phyloP scores from a whole-genome alignment of 2,888 invertebrate species.

The Temnothorax rugatulus region DNA sequence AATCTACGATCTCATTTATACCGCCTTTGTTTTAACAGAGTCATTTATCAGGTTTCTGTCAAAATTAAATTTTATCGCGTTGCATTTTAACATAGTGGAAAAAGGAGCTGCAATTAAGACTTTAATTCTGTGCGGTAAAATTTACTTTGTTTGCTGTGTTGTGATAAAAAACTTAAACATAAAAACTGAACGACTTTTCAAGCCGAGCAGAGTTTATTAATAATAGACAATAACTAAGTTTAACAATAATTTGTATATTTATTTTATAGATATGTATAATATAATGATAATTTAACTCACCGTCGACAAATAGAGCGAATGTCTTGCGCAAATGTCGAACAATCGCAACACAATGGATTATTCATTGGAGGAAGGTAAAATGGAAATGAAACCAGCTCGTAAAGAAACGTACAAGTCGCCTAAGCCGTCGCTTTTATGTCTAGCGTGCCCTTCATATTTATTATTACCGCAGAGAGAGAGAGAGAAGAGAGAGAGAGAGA shows the following conservation, averaged over 20 bases:
- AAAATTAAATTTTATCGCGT: not conserved
- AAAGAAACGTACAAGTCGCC: constrained; percentile 17
- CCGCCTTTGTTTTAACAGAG: constrained; percentile 2
- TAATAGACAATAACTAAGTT: not conserved
- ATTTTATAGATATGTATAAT: not conserved
- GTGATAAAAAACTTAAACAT: not conserved
- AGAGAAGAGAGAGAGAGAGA: too few relatives aligned
- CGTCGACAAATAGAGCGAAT: not conserved
- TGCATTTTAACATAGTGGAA: not conserved
- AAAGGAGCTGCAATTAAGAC: too few relatives aligned
- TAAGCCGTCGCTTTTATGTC: not conserved
- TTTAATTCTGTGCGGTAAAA: not conserved
- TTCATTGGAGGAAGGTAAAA: not conserved
- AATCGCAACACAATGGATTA: not conserved
- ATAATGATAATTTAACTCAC: not conserved
- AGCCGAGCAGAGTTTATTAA: not conserved
- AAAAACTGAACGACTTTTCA: not conserved
- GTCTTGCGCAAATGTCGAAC: not conserved
- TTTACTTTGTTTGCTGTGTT: not conserved
- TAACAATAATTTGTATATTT: not conserved
- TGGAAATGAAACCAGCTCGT: constrained; percentile 3
- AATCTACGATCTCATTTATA: constrained; percentile 35
- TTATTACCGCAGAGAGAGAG: not conserved
- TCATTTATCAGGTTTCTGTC: not conserved
- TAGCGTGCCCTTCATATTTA: constrained; percentile 26